These are phyloP conservation scores for Ctenosaura bakeri DNA, from an alignment of 2,797 vertebrate species.

Conservation along the genomic window DNA sequence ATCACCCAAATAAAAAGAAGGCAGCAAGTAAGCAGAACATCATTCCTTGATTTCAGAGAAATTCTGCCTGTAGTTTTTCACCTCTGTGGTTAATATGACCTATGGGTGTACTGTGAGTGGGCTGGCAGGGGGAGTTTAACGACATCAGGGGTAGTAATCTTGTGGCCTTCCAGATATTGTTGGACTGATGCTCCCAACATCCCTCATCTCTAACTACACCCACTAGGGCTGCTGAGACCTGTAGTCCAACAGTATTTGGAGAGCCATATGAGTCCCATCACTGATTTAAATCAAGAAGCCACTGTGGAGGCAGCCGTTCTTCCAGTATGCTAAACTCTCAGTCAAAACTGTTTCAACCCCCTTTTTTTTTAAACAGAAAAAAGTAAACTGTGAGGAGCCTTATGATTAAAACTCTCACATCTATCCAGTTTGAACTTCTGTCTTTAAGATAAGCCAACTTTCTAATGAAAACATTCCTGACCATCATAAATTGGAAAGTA, in stretches of 20 bases:
- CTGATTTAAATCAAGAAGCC: no score
- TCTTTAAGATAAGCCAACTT: background rate
- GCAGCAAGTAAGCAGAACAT: background rate
- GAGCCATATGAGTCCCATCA: no score
- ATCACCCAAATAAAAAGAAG: background rate
- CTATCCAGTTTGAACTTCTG: background rate
- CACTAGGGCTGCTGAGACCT: no score
- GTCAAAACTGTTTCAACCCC: background rate
- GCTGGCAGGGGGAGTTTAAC: no score
- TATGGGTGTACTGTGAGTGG: background rate
- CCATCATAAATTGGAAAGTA: no score
- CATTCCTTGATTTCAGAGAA: background rate
- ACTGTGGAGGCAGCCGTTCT: background rate
- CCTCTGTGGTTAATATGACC: background rate
- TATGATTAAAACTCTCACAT: background rate
- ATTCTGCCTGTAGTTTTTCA: background rate
- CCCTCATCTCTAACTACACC: no score
- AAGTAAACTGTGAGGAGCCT: background rate
- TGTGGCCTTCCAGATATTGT: no score
- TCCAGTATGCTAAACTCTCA: background rate
- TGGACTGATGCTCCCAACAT: no score
- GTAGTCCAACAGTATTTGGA: no score
- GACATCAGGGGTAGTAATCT: no score
- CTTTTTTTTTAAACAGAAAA: background rate
- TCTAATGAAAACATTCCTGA: background rate